These are phyloP conservation scores for Atethmia centrago DNA, from an alignment of 2,888 invertebrate species.

Conservation along the genomic window DNA sequence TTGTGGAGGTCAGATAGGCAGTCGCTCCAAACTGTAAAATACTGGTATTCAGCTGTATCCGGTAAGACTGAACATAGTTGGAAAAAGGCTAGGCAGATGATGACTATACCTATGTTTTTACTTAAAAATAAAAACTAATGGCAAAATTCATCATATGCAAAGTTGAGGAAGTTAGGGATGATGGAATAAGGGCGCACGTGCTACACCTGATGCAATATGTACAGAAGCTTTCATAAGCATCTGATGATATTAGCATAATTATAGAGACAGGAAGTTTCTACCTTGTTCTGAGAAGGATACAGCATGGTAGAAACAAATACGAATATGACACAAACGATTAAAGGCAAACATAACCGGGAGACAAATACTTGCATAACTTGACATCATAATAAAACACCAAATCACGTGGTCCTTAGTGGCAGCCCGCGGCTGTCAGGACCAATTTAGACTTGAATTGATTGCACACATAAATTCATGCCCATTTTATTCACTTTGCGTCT, in stretches of 20 bases:
- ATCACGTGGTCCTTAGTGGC: constrained; percentile 48
- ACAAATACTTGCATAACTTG: constrained; percentile 51
- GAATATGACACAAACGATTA: constrained; percentile 19
- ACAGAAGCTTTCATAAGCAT: constrained; percentile 2
- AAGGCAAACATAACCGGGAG: constrained; percentile 5
- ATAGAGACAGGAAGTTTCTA: constrained; percentile 9
- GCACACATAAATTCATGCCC: constrained; percentile 70
- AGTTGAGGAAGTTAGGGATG: no score
- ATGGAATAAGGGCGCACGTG: neutral
- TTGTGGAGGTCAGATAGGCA: no score
- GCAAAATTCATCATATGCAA: no score
- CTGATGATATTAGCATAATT: constrained; percentile 10
- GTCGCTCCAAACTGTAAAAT: no score
- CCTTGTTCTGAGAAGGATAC: constrained; percentile 1
- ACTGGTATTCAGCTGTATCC: no score
- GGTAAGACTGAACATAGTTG: no score
- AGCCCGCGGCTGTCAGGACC: constrained; percentile 67
- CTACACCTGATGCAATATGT: neutral
- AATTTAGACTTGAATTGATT: constrained; percentile 76
- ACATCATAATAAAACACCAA: constrained; percentile 33
- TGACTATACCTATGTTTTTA: no score
- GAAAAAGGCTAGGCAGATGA: no score
- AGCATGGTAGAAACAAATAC: neutral
- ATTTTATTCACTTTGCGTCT: constrained; percentile 70
- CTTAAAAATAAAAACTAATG: no score